Evolutionary conservation across 2,797 vertebrate species (phyloP), one percentile per base, ranked within the genome.

Genomic region (Triplophysa yarkandensis): DNA sequence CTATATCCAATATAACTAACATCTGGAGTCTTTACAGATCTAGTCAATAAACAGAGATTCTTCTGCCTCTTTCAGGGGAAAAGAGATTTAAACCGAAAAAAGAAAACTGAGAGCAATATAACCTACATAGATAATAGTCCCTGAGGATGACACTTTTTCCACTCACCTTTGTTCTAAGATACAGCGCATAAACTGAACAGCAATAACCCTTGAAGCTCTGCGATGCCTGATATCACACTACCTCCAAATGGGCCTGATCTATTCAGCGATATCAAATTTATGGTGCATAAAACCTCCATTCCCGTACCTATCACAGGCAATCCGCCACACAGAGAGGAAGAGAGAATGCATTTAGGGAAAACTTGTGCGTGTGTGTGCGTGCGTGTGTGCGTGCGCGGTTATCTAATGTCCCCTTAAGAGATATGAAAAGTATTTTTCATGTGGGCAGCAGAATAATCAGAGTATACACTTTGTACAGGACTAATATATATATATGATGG

Each of bases 281-380:
- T 65, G 62, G 50, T 57, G 62, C 62, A 74, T 74, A 44, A 57
- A 57, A 57, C 9, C 23, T 44, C 62, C 14, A 66, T 66, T 65
- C 16, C 23, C 4, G 5, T 44, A 25, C 25, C 48, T 57, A 43
- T 57, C n/a, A 34, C 48, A 44, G 48, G 48, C 27, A 55, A 65
- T 65, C 50, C 44, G 55, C 76, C 63, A 71, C 69, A 39, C 62
- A 66, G 46, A 78, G 48, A 84, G 78, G 44, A 4, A 48, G 34
- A 23, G 55, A 34, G n/a, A 61, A 25, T 27, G 21, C 48, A 27
- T 61, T 58, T 30, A 13, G 16, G 19, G 17, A 48, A 44, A 16
- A 2, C 17, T 11, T 44, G 14, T 17, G 41, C 6, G 11, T 17
- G 14, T 17, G 17, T 19, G 21, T 23, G 19, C 4, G 10, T 52